Percentiles rank a stretch among this genome's conserved stretches.
These are phyloP conservation scores for Agrochola litura DNA, from an alignment of 2,888 invertebrate species.

Conservation along the genomic window DNA sequence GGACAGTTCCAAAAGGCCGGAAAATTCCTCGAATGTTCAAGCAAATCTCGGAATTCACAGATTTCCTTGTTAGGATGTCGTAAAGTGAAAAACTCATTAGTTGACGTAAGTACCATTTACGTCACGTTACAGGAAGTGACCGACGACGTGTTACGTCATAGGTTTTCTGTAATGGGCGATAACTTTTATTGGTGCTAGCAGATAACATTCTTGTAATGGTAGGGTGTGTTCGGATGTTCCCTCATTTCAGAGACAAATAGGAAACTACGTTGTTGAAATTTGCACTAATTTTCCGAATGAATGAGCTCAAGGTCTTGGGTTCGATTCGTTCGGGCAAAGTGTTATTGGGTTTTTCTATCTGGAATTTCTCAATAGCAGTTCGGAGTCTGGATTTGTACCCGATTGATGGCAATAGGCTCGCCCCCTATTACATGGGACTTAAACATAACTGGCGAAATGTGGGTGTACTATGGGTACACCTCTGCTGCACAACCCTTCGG, in stretches of 20 bases:
- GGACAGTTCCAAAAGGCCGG: background rate
- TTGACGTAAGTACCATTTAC: conserved; percentile 34
- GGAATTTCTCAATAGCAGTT: no score
- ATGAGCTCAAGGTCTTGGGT: no score
- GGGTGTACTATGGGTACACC: no score
- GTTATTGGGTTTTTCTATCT: no score
- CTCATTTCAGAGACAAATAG: background rate
- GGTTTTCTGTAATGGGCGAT: conserved; percentile 31
- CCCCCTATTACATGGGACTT: no score
- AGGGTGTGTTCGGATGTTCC: background rate
- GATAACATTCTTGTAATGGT: conserved; percentile 5
- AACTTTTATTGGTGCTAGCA: conserved; percentile 28
- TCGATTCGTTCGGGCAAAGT: no score
- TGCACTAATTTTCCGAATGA: background rate
- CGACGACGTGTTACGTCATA: conserved; percentile 27
- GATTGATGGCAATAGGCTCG: no score
- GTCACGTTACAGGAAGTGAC: conserved; percentile 43
- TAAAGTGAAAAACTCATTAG: conserved; percentile 41
- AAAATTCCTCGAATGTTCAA: background rate
- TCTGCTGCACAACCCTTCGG: no score
- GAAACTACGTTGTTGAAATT: background rate
- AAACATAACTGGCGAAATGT: no score
- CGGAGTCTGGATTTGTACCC: no score
- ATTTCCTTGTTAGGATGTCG: conserved; percentile 26
- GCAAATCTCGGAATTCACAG: conserved; percentile 3